Conservation (phyloP, 2,797 vertebrate genomes). For the Tauraco hartlaubi region DNA sequence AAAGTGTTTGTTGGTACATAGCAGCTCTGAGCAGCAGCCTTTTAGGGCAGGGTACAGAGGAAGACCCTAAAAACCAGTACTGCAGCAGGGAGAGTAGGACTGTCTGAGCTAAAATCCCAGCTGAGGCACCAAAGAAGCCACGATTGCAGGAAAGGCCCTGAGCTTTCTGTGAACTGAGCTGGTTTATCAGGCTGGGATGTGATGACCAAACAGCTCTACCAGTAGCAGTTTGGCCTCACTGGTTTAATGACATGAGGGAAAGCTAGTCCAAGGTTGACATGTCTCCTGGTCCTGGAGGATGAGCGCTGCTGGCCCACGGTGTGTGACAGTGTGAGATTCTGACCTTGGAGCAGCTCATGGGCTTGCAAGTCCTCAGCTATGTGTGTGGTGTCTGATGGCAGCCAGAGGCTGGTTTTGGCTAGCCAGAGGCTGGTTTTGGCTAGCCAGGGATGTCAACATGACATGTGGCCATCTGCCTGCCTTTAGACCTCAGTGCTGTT, state of each 20-base stretch:
- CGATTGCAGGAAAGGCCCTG: not conserved
- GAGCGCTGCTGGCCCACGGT: rapidly evolving
- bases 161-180: not conserved
- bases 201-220: not conserved
- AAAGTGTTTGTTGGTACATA: not conserved
- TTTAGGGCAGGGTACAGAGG: not conserved
- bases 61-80: not conserved
- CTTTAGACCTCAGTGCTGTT: not conserved
- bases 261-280: not conserved
- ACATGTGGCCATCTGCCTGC: not conserved
- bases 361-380: not conserved
- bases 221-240: not conserved
- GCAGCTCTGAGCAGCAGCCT: not conserved
- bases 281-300: not conserved
- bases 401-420: not conserved
- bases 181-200: not conserved
- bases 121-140: not conserved
- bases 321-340: not conserved
- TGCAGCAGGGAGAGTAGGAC: not conserved
- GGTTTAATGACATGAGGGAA: not conserved
- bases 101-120: not conserved
- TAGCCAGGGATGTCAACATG: not conserved
- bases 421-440: not conserved
- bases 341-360: not conserved
- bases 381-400: not conserved